Evolutionary conservation across 2,888 invertebrate species (phyloP), one percentile per base, ranked within the genome.

Genomic region (Napeogenes sylphis): DNA sequence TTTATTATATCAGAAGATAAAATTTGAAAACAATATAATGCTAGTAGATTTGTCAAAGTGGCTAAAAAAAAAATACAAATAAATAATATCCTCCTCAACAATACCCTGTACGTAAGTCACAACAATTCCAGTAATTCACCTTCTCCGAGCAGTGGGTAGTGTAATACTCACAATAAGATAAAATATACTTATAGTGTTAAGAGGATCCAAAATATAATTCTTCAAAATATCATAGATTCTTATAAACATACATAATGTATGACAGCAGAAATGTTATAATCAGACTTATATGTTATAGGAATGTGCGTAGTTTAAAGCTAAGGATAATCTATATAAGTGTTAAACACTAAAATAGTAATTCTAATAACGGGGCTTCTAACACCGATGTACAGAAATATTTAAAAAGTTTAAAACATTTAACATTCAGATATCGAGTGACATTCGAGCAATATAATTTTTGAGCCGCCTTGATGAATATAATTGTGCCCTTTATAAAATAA

Each of bases 401-500:
- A 69, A 74, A 71, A 70, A 79, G 77, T 74, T 78, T 58, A 58
- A 45, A 75, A 76, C 72, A 77, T 76, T 82, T 79, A 84, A 87
- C 85, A 76, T 78, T 74, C 75, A 79, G 75, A 80, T 75, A 80
- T 74, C 85, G 88, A 89, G 88, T 78, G 71, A 86, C 87, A 87
- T 89, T 87, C 88, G 85, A 88, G 87, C 67, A 75, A 64, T 78
- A 66, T 71, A 69, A 82, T 79, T 69, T 73, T 74, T 76, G 90
- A 91, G 91, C 91, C 87, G 91, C 91, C 91, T 78, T 91, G 90
- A 91, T 90, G 87, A 89, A 86, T 89, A 88, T 51, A 51, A 51
- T 87, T 85, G 86, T 87, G 87, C 85, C 85, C 70, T 46, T 66
- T 53, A 45, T 57, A 61, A 57, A 55, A 56, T 61, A 60, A 63